phyloP scores from a whole-genome alignment of 2,888 invertebrate species.

The Trissoscelio sp. region DNA sequence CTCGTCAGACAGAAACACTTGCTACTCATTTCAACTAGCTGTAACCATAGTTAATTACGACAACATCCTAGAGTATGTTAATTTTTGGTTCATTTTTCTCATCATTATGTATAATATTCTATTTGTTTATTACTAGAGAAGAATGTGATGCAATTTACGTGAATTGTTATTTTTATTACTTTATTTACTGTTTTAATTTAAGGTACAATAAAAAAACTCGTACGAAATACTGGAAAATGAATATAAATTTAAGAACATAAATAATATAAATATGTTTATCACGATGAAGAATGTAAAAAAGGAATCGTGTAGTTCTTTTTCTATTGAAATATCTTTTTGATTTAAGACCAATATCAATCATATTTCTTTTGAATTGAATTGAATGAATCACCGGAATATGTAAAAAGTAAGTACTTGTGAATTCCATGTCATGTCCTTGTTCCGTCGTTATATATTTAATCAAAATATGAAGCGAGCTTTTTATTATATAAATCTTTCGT shows the following conservation, averaged over 20 bases:
- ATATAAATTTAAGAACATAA: not conserved
- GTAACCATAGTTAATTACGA: slow-evolving; percentile 26
- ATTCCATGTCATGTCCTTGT: not conserved
- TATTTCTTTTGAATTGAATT: slow-evolving; percentile 20
- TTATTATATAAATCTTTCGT: slow-evolving; percentile 4
- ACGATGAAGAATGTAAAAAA: too few species aligned
- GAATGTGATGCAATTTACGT: not conserved
- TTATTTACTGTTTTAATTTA: too few species aligned
- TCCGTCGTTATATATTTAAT: slow-evolving; percentile 4
- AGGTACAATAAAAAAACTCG: too few species aligned
- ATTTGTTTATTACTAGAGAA: not conserved
- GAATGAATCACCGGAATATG: slow-evolving; percentile 7
- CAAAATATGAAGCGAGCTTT: not conserved
- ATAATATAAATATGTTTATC: too few species aligned
- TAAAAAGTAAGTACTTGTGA: not conserved
- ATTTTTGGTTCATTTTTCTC: slow-evolving; percentile 37
- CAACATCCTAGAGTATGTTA: slow-evolving; percentile 19
- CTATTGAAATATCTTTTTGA: slow-evolving; percentile 4
- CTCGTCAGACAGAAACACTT: slow-evolving; percentile 41
- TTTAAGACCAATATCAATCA: slow-evolving; percentile 9
- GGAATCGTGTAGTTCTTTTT: too few species aligned
- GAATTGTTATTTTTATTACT: too few species aligned
- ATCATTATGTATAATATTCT: slow-evolving; percentile 6
- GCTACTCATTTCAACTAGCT: slow-evolving; percentile 33
- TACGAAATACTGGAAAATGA: not conserved